Conservation (phyloP, 1,140 invertebrate genomes). For the Drosophila miranda region DNA sequence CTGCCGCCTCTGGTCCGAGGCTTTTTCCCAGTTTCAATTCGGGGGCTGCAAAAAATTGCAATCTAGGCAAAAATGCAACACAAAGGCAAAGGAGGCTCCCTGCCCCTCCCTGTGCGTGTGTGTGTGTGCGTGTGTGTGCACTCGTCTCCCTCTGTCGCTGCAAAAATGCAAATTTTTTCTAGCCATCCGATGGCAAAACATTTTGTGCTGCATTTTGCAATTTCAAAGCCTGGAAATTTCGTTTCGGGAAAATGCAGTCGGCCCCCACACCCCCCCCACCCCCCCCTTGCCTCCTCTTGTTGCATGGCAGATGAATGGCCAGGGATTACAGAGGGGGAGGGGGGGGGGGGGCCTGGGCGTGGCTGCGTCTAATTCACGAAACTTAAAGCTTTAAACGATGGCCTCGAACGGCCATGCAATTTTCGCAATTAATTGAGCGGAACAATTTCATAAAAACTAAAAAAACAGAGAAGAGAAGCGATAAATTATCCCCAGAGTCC, state of each 20-base stretch:
- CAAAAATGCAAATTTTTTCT: slow-evolving; percentile 76
- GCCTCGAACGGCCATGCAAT: slow-evolving; percentile 33
- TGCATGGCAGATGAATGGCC: slow-evolving; percentile 59
- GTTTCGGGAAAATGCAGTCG: slow-evolving; percentile 75
- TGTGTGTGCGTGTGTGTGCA: slow-evolving; percentile 49
- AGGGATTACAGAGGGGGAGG: slow-evolving; percentile 49
- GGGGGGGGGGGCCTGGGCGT: no score
- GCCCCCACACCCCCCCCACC: slow-evolving; percentile 1
- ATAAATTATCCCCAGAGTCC: slow-evolving; percentile 66
- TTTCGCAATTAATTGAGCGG: slow-evolving; percentile 76
- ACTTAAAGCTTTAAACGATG: slow-evolving; percentile 55
- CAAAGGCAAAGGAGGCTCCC: slow-evolving; percentile 57
- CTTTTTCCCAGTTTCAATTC: slow-evolving; percentile 69
- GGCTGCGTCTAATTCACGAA: slow-evolving; percentile 24
- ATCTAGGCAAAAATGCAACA: slow-evolving; percentile 81
- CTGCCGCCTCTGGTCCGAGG: slow-evolving; percentile 25
- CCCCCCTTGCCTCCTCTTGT: neutral
- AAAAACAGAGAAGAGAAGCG: slow-evolving; percentile 51
- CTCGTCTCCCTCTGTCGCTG: slow-evolving; percentile 32
- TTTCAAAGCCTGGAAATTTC: slow-evolving; percentile 78
- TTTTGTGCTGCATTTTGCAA: slow-evolving; percentile 65
- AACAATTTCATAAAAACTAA: slow-evolving; percentile 79
- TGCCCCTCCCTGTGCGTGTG: slow-evolving; percentile 20
- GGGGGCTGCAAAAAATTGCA: slow-evolving; percentile 76
- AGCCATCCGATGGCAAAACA: slow-evolving; percentile 60